Evolutionary conservation across 1,140 invertebrate genomes (phyloP).

Genomic region (Pemphigus obesinymphae): DNA sequence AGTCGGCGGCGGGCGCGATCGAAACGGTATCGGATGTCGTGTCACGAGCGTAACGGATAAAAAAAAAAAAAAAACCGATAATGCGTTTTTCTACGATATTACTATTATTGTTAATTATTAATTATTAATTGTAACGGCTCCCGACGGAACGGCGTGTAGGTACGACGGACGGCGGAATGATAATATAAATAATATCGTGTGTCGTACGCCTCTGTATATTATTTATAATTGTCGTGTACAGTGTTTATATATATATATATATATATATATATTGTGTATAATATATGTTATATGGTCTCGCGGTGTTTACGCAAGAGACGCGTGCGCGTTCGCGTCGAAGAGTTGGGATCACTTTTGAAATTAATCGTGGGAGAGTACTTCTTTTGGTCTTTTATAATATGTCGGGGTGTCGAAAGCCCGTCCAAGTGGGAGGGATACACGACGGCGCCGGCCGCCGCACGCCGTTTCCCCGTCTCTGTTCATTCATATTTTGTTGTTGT

Average conservation of each 20-base stretch:
- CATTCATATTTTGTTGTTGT: conserved; percentile 26
- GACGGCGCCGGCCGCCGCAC: neutral
- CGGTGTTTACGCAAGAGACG: neutral
- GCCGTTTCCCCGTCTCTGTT: neutral
- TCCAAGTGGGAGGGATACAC: conserved; percentile 17
- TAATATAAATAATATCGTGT: neutral
- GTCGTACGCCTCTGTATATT: neutral
- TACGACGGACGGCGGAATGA: neutral
- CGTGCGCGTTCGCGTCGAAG: conserved; percentile 1
- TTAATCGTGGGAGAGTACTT: conserved; percentile 36
- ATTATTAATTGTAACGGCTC: no score
- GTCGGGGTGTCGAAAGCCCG: conserved; percentile 39
- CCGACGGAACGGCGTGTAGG: no score
- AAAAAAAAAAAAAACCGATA: neutral
- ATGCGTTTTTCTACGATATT: no score
- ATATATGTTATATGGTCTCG: no score
- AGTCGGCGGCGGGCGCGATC: neutral
- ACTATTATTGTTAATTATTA: no score
- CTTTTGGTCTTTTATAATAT: conserved; percentile 42
- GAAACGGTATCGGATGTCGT: neutral
- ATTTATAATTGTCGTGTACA: neutral
- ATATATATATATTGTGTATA: no score
- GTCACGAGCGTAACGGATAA: neutral
- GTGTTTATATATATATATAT: neutral
- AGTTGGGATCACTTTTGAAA: conserved; percentile 42